Conservation (phyloP, 2,888 invertebrate genomes). For the Rhagium mordax region DNA sequence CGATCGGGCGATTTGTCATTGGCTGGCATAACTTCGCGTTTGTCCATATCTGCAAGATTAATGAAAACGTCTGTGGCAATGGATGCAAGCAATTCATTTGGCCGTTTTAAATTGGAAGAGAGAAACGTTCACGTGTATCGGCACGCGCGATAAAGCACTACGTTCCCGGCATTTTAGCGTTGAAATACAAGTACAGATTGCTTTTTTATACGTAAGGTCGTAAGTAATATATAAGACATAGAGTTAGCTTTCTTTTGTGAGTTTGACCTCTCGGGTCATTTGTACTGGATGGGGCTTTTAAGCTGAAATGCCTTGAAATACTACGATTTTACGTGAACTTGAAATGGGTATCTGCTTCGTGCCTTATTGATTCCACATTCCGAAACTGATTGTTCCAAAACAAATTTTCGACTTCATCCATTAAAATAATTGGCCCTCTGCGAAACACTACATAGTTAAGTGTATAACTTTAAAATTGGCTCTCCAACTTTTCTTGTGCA, state of each 20-base stretch:
- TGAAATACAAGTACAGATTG: conserved; percentile 60
- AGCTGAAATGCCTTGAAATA: conserved; percentile 61
- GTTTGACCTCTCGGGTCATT: conserved; percentile 64
- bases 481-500: conserved; percentile 46
- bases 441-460: conserved; percentile 41
- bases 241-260: conserved; percentile 59
- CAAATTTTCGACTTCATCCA: conserved; percentile 50
- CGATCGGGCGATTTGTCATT: background rate
- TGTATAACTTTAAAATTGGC: conserved; percentile 43
- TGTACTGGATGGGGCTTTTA: conserved; percentile 64
- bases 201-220: conserved; percentile 61
- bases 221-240: conserved; percentile 62
- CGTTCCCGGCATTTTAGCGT: conserved; percentile 50
- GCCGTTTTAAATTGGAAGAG: conserved; percentile 27
- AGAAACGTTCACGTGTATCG: conserved; percentile 39
- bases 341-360: conserved; percentile 60
- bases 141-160: conserved; percentile 50
- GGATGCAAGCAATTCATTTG: conserved; percentile 17
- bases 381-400: conserved; percentile 50
- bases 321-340: conserved; percentile 64
- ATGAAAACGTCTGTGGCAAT: conserved; percentile 28
- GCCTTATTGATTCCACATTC: conserved; percentile 64
- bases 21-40: conserved; percentile 6
- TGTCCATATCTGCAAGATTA: conserved; percentile 19
- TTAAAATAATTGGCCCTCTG: conserved; percentile 47